Percentiles rank a stretch among this genome's conserved stretches.
Conservation (phyloP, 2,113 vertebrate species). For the Cyprinodon tularosa region DNA sequence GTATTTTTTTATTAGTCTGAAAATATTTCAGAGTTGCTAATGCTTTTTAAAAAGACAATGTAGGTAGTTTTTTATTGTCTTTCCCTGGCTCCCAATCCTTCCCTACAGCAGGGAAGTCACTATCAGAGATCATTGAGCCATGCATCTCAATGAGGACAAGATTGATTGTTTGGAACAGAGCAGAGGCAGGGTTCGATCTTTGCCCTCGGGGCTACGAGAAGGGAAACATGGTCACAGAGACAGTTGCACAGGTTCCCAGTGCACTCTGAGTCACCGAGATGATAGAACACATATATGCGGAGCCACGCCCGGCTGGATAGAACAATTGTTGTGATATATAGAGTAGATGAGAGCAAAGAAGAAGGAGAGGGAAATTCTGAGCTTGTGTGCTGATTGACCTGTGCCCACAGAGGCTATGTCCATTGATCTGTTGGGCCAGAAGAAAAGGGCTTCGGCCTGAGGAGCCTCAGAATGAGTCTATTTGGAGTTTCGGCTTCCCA, state of each 20-base stretch:
- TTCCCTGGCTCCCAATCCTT: conserved; percentile 41
- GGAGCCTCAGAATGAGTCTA: conserved; percentile 76
- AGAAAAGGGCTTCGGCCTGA: conserved; percentile 66
- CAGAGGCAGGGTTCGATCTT: conserved; percentile 73
- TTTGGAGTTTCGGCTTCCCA: conserved; percentile 70
- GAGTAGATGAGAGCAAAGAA: conserved; percentile 60
- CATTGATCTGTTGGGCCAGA: conserved; percentile 71
- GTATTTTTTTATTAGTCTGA: background rate
- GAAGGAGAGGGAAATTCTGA: conserved; percentile 37
- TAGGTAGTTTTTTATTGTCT: conserved; percentile 49
- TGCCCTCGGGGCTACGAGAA: conserved; percentile 63
- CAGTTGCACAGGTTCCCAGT: conserved; percentile 41
- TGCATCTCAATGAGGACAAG: conserved; percentile 77
- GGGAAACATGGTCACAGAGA: conserved; percentile 56
- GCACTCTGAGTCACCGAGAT: conserved; percentile 65
- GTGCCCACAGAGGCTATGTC: conserved; percentile 71
- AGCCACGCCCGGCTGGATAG: conserved; percentile 66
- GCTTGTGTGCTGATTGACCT: conserved; percentile 70
- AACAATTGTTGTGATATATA: conserved; percentile 65
- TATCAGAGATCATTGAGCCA: conserved; percentile 74
- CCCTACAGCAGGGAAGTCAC: conserved; percentile 62
- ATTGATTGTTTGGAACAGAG: conserved; percentile 72
- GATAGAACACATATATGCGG: conserved; percentile 71
- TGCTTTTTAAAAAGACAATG: background rate
- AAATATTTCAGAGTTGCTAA: background rate